Percentiles rank a stretch among this genome's conserved stretches.
Evolutionary conservation across 2,888 invertebrate species (phyloP).

Genomic region (Campoplex capitator): DNA sequence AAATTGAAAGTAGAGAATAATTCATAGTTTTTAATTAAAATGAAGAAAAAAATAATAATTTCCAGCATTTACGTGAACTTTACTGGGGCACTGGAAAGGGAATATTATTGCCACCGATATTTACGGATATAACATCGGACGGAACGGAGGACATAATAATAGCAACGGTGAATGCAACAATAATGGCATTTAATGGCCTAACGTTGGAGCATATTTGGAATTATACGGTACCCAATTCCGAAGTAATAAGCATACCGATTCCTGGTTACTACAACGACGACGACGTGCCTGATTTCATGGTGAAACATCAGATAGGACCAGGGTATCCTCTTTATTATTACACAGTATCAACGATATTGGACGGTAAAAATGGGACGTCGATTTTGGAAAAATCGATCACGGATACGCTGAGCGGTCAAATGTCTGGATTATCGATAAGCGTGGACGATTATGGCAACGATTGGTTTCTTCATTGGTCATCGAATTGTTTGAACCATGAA

Average conservation of each 20-base stretch:
- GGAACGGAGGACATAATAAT: conserved; percentile 90
- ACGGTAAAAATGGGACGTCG: conserved; percentile 88
- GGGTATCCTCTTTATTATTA: conserved; percentile 91
- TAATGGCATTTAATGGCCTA: conserved; percentile 90
- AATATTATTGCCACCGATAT: conserved; percentile 88
- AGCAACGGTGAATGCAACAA: conserved; percentile 90
- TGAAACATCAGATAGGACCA: conserved; percentile 89
- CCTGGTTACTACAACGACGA: conserved; percentile 93
- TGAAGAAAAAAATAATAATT: conserved; percentile 54
- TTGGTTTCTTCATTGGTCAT: conserved; percentile 92
- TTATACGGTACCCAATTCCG: conserved; percentile 88
- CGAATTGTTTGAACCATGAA: conserved; percentile 87
- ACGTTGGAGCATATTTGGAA: conserved; percentile 91
- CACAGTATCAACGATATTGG: conserved; percentile 87
- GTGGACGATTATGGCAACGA: conserved; percentile 89
- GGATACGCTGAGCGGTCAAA: conserved; percentile 88
- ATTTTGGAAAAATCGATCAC: conserved; percentile 87
- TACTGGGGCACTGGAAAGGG: conserved; percentile 88
- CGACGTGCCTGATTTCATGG: conserved; percentile 91
- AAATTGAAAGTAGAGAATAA: background rate
- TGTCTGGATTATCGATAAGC: conserved; percentile 87
- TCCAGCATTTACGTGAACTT: conserved; percentile 86
- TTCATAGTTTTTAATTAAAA: background rate
- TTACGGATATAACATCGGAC: conserved; percentile 91
- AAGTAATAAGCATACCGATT: conserved; percentile 91